A percentile compares a stretch with the other conserved stretches of the same genome.
Conservation (phyloP, 2,797 vertebrate genomes). For the Cottoperca gobio region DNA sequence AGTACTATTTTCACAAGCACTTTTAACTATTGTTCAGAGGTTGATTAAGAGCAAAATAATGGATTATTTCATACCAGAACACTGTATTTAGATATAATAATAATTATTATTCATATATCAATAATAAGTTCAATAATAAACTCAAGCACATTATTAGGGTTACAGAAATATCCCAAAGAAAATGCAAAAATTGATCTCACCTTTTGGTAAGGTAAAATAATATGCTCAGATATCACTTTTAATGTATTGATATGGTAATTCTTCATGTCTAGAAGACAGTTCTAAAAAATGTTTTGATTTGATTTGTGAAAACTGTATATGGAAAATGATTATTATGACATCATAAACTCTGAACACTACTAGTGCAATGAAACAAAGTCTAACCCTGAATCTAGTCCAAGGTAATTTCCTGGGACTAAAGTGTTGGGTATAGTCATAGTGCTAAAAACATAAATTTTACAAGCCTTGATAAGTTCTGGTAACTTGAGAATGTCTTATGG, state of each 20-base stretch:
- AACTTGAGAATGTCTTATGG: constrained; percentile 1
- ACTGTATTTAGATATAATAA: not conserved
- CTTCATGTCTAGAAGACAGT: not conserved
- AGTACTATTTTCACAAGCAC: not conserved
- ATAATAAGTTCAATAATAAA: not conserved
- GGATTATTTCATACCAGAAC: not conserved
- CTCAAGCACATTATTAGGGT: not conserved
- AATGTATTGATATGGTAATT: not conserved
- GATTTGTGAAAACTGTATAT: not conserved
- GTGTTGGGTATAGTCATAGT: constrained; percentile 1
- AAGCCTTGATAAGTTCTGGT: not conserved
- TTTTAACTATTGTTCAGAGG: constrained; percentile 2
- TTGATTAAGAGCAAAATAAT: constrained; percentile 6
- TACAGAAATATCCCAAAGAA: not conserved
- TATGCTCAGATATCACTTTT: too few relatives aligned
- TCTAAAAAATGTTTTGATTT: too few relatives aligned
- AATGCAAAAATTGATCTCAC: too few relatives aligned
- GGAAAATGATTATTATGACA: not conserved
- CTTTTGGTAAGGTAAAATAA: too few relatives aligned
- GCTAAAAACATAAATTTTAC: constrained; percentile 18
- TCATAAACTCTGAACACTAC: not conserved
- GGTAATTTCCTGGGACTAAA: not conserved
- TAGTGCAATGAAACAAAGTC: constrained; percentile 1
- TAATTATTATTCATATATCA: not conserved
- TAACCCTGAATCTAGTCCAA: not conserved